Percentiles rank a stretch among this genome's conserved stretches.
Evolutionary conservation across 2,113 vertebrate species (phyloP).

Genomic region (Zosterops pallidus): DNA sequence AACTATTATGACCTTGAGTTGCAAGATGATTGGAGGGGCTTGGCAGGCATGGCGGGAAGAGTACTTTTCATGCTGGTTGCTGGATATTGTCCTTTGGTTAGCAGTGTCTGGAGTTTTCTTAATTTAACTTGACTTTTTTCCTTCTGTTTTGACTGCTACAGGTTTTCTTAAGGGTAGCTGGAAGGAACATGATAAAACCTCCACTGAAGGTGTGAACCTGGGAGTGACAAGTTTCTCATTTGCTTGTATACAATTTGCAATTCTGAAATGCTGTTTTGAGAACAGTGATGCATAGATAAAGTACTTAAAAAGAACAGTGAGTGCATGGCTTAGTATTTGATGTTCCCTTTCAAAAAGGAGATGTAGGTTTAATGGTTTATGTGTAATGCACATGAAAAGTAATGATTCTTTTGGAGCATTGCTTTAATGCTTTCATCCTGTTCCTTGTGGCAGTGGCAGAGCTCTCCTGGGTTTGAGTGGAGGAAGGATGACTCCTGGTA

Average conservation of each 20-base stretch:
- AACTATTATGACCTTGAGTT: not conserved
- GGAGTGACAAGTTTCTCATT: conserved; percentile 28
- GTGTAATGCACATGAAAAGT: not conserved
- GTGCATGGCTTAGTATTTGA: not conserved
- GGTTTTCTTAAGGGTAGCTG: not conserved
- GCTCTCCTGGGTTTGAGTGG: not conserved
- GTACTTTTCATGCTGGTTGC: not conserved
- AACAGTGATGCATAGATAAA: not conserved
- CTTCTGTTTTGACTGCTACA: not conserved
- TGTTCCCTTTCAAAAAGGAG: not conserved
- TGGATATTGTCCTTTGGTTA: not conserved
- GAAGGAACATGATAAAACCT: not conserved
- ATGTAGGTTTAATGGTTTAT: not conserved
- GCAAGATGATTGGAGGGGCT: not conserved
- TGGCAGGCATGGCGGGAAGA: not conserved
- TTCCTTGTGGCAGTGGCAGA: not conserved
- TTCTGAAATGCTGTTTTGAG: conserved; percentile 44
- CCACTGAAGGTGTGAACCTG: not conserved
- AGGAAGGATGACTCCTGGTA: not conserved
- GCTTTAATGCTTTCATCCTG: not conserved
- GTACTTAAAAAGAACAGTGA: not conserved
- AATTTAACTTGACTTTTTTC: not conserved
- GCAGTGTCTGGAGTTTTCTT: not conserved
- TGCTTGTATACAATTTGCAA: conserved; percentile 37
- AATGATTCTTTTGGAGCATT: not conserved